Evolutionary conservation across 2,888 invertebrate species (phyloP).

Genomic region (Acrobasis repandana): DNA sequence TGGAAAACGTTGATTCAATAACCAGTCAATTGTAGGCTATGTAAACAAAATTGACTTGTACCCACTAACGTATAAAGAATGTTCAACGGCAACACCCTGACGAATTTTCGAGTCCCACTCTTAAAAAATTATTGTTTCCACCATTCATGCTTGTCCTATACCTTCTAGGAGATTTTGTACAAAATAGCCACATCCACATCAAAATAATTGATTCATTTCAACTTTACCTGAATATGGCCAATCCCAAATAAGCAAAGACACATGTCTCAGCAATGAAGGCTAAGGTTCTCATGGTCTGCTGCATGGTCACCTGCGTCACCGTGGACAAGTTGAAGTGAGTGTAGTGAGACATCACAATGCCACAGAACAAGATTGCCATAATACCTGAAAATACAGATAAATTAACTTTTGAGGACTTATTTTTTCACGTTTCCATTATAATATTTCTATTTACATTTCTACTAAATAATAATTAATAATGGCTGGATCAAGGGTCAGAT

Average conservation of each 20-base stretch:
- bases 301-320: slow-evolving; percentile 99
- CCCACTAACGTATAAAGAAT: too few species aligned
- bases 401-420: too few species aligned
- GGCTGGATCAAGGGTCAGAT: too few species aligned
- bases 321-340: slow-evolving; percentile 99
- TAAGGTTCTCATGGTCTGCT: slow-evolving; percentile 98
- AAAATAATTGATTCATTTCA: slow-evolving; percentile 16
- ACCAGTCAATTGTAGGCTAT: too few species aligned
- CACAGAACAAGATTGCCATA: slow-evolving; percentile 99
- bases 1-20: too few species aligned
- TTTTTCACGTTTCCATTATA: too few species aligned
- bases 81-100: too few species aligned
- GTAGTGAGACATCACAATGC: slow-evolving; percentile 99
- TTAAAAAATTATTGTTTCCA: too few species aligned
- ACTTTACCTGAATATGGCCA: slow-evolving; percentile 87
- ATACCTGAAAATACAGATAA: slow-evolving; percentile 86
- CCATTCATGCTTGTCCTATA: background rate
- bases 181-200: background rate
- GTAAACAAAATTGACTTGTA: too few species aligned
- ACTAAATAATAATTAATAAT: too few species aligned
- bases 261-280: slow-evolving; percentile 99
- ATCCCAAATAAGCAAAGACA: slow-evolving; percentile 98
- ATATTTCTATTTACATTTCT: too few species aligned
- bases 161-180: background rate
- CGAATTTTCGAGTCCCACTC: too few species aligned